A percentile compares a stretch with the other conserved stretches of the same genome.
Evolutionary conservation across 2,797 vertebrate genomes (phyloP).

Genomic region (Fringilla coelebs): DNA sequence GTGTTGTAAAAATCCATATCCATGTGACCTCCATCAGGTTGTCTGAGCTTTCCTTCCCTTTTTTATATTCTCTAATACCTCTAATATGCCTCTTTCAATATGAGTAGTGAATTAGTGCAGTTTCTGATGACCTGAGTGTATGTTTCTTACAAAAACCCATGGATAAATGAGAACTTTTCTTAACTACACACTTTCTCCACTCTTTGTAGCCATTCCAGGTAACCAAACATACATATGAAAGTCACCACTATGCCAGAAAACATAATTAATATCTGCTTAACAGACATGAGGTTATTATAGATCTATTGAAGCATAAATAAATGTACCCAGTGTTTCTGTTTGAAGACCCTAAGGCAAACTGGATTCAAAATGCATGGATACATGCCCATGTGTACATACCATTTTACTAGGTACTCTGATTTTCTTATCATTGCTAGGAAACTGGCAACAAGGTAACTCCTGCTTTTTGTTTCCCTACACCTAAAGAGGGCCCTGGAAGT

Average conservation of each 20-base stretch:
- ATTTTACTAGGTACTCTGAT: not conserved
- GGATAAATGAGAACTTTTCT: not conserved
- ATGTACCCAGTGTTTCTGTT: not conserved
- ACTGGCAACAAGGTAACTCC: not conserved
- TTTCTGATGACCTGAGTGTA: not conserved
- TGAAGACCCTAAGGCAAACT: not conserved
- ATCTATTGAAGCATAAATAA: not conserved
- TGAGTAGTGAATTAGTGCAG: not conserved
- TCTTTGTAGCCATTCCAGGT: not conserved
- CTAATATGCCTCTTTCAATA: not conserved
- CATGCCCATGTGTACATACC: not conserved
- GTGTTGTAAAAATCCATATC: not conserved
- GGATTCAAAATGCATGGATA: not conserved
- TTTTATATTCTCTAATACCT: not conserved
- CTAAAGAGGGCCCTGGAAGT: not conserved
- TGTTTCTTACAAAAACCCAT: fast-evolving
- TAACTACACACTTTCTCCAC: not conserved
- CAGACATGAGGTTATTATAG: not conserved
- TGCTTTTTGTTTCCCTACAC: not conserved
- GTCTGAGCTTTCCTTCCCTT: not conserved
- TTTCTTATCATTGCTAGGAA: not conserved
- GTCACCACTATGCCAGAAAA: not conserved
- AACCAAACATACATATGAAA: not conserved
- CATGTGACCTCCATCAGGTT: not conserved
- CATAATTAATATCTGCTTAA: not conserved